Evolutionary conservation across 2,888 invertebrate species (phyloP).

Genomic region (Ernsta delagoae): DNA sequence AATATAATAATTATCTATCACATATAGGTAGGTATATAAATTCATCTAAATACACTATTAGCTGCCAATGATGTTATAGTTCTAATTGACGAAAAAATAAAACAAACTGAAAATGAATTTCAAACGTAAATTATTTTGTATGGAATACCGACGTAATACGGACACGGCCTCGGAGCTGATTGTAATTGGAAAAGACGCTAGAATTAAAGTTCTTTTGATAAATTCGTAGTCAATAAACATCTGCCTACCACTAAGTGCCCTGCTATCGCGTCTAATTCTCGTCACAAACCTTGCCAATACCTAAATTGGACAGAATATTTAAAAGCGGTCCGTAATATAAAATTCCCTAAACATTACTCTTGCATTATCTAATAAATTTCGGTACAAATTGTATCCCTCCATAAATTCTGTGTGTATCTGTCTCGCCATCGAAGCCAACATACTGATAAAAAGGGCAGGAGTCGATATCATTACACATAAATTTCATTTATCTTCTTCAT

Average conservation of each 20-base stretch:
- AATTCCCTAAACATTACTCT: slow-evolving; percentile 33
- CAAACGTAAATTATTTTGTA: not conserved
- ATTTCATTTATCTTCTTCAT: slow-evolving; percentile 74
- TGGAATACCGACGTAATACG: not conserved
- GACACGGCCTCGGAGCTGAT: not conserved
- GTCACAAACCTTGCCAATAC: slow-evolving; percentile 16
- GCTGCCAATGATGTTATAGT: too few species aligned
- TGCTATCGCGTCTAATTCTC: slow-evolving; percentile 18
- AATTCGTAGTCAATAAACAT: slow-evolving; percentile 30
- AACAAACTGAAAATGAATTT: not conserved
- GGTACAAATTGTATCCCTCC: slow-evolving; percentile 38
- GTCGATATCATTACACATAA: slow-evolving; percentile 78
- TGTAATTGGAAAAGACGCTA: slow-evolving; percentile 20
- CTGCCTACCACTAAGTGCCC: slow-evolving; percentile 28
- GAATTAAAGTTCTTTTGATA: slow-evolving; percentile 20
- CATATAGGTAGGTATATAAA: too few species aligned
- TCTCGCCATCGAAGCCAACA: slow-evolving; percentile 69
- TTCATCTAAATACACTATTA: too few species aligned
- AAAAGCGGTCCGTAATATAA: slow-evolving; percentile 29
- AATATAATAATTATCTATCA: too few species aligned
- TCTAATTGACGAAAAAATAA: too few species aligned
- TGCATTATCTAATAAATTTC: slow-evolving; percentile 37
- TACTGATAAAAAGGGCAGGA: slow-evolving; percentile 70
- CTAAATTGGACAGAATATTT: slow-evolving; percentile 28
- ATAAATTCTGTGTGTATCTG: slow-evolving; percentile 52